Evolutionary conservation across 1,140 invertebrate genomes (phyloP).

Genomic region (Augochlora pura): DNA sequence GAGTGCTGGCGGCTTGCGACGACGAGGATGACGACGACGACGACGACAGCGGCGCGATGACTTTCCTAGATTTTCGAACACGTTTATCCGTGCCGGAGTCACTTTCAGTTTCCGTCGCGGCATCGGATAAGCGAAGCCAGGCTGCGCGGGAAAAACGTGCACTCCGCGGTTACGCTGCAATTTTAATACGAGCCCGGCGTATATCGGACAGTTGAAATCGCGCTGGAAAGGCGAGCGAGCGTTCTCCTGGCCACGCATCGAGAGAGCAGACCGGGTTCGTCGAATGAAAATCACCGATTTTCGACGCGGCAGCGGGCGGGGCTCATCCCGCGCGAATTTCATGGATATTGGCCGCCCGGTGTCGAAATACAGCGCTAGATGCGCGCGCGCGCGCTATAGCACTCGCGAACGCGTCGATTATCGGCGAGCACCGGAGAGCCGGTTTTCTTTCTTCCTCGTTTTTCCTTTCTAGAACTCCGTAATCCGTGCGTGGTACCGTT

Average conservation of each 20-base stretch:
- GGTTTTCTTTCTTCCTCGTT: slow-evolving; percentile 3
- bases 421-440: background rate
- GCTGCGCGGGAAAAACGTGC: background rate
- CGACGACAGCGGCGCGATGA: background rate
- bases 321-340: too few relatives aligned
- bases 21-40: background rate
- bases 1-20: slow-evolving; percentile 19
- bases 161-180: background rate
- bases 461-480: slow-evolving; percentile 9
- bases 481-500: slow-evolving; percentile 11
- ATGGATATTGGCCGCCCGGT: background rate
- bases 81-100: background rate
- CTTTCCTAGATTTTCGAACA: slow-evolving; percentile 55
- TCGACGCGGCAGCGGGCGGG: too few relatives aligned
- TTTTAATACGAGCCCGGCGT: slow-evolving; percentile 19
- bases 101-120: slow-evolving; percentile 53
- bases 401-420: background rate
- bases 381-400: background rate
- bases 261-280: background rate
- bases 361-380: slow-evolving; percentile 9
- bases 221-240: background rate
- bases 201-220: background rate
- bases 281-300: too few relatives aligned
- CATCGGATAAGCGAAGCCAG: slow-evolving; percentile 20
- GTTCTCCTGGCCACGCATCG: background rate